Percentiles rank a stretch among this genome's conserved stretches.
These are phyloP conservation scores for Temnothorax ravouxi DNA, from an alignment of 2,888 invertebrate species.

Conservation along the genomic window DNA sequence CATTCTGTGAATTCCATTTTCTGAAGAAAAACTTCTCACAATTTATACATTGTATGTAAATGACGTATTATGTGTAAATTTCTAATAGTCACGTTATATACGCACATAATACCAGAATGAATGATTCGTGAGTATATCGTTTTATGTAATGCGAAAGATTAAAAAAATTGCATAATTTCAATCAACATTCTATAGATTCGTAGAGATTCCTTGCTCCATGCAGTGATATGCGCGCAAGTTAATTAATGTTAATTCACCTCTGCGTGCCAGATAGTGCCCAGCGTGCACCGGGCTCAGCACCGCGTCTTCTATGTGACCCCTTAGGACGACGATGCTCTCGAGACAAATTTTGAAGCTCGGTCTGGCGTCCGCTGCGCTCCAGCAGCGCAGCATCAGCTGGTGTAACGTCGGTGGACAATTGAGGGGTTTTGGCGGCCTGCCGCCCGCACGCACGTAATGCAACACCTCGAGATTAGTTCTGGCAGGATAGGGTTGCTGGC, in stretches of 20 bases:
- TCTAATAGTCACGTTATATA: background rate
- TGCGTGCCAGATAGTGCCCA: slow-evolving; percentile 82
- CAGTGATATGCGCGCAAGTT: slow-evolving; percentile 11
- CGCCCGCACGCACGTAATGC: slow-evolving; percentile 95
- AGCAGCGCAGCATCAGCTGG: slow-evolving; percentile 94
- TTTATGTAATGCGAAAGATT: background rate
- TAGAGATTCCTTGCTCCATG: slow-evolving; percentile 29
- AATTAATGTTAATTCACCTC: slow-evolving; percentile 74
- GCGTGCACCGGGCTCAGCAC: slow-evolving; percentile 82
- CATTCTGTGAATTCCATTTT: background rate
- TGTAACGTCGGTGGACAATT: slow-evolving; percentile 95
- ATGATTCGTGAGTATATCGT: background rate
- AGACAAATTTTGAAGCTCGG: slow-evolving; percentile 95
- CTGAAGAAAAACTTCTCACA: background rate
- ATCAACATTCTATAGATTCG: slow-evolving; percentile 5
- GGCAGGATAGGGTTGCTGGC: slow-evolving; percentile 98
- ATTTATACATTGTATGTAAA: slow-evolving; percentile 13
- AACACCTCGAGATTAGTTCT: slow-evolving; percentile 97
- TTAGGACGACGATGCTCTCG: slow-evolving; percentile 86
- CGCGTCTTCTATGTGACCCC: slow-evolving; percentile 82
- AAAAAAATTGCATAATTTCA: slow-evolving; percentile 23
- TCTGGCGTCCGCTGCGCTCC: slow-evolving; percentile 94
- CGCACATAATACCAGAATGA: background rate
- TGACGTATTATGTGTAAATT: slow-evolving; percentile 18
- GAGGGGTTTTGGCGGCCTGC: slow-evolving; percentile 92